Evolutionary conservation across 1,140 invertebrate genomes (phyloP), one percentile per base, ranked within the genome.

Genomic region (Ylistrum balloti): DNA sequence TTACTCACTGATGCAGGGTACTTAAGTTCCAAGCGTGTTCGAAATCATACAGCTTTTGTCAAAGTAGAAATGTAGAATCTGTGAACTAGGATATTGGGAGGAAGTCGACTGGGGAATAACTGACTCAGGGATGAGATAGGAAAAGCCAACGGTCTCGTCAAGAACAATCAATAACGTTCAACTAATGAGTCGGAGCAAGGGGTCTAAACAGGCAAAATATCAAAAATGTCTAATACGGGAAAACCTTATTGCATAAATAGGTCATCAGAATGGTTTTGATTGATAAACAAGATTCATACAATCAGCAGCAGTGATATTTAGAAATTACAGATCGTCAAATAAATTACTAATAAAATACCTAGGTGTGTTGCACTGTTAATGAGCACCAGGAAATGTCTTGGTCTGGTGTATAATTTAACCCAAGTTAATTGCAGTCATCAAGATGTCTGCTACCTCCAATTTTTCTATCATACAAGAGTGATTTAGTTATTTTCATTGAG

Each of bases 131-230:
- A 74, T 28, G 56, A 74, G 56, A 74, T 74, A 74, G 56, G 56
- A 74, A 74, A 74, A 74, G 56, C 56, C 56, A 74, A 74, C 56
- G 11, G 56, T 74, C 56, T 74, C 56, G 56, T 74, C 56, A 74
- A 74, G 56, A 74, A 28, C 56, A 74, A 74, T 74, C 56, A 74
- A 74, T 74, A 74, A 28, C 28, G n/a, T 74, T 28, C n/a, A 22
- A 74, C 56, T 74, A 74, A 74, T 74, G 56, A 74, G 45, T n/a
- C 45, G 20, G 15, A 48, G 56, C 56, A 28, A 28, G 13, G 56
- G 56, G n/a, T 74, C 56, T 74, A 28, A 74, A 74, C 22, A n/a
- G 56, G 22, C 56, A 74, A 74, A 74, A 74, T 74, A 74, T 74
- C 56, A 74, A 74, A 74, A 28, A 74, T n/a, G 17, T n/a, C n/a